phyloP scores from a whole-genome alignment of 2,113 vertebrate genomes.

The Nyctibius bracteatus region DNA sequence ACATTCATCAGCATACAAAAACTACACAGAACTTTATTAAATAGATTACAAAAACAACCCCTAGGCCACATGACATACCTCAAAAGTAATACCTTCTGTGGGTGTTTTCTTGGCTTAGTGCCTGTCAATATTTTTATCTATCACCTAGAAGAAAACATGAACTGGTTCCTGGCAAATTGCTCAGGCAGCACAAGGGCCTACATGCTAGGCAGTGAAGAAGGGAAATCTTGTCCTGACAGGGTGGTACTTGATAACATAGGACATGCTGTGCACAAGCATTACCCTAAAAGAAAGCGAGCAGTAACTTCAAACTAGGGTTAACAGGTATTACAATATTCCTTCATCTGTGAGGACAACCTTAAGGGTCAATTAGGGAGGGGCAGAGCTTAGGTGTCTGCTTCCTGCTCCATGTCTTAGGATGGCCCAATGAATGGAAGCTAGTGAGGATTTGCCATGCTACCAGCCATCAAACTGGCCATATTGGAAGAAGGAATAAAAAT shows the following conservation, averaged over 20 bases:
- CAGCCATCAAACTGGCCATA: not conserved
- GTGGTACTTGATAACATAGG: not conserved
- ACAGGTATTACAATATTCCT: not conserved
- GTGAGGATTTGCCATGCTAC: not conserved
- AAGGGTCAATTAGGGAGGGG: not conserved
- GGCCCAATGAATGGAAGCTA: not conserved
- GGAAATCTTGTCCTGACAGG: not conserved
- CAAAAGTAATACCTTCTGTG: not conserved
- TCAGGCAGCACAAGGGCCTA: not conserved
- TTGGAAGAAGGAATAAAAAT: not conserved
- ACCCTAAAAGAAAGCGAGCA: not conserved
- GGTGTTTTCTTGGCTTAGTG: not conserved
- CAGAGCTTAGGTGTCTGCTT: not conserved
- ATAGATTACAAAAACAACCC: not conserved
- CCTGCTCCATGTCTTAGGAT: not conserved
- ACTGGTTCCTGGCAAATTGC: not conserved
- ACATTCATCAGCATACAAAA: constrained; percentile 14
- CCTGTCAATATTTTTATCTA: not conserved
- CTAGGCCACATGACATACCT: not conserved
- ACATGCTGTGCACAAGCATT: not conserved
- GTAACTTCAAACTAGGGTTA: not conserved
- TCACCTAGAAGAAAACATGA: not conserved
- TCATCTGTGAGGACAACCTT: not conserved
- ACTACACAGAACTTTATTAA: not conserved
- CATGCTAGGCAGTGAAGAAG: not conserved